Evolutionary conservation across 2,888 invertebrate genomes (phyloP).

Genomic region (Oscheius onirici): DNA sequence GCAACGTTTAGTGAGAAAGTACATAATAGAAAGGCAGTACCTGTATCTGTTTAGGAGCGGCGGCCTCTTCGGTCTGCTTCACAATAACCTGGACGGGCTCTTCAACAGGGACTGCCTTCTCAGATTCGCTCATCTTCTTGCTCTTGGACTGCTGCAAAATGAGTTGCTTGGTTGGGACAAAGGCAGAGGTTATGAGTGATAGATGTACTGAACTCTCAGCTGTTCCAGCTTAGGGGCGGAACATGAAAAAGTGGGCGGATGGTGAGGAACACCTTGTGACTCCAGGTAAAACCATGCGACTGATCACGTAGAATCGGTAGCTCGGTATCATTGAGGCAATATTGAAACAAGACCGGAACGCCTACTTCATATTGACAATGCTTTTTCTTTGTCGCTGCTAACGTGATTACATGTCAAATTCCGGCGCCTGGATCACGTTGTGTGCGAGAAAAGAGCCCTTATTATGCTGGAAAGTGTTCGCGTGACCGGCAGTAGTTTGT

Average conservation of each 20-base stretch:
- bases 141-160: slow-evolving; percentile 13
- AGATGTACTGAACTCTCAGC: slow-evolving; percentile 25
- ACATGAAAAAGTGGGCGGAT: slow-evolving; percentile 14
- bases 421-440: slow-evolving; percentile 8
- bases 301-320: slow-evolving; percentile 23
- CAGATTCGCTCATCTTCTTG: slow-evolving; percentile 23
- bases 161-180: neutral
- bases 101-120: slow-evolving; percentile 1
- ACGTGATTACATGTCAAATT: slow-evolving; percentile 6
- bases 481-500: neutral
- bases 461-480: slow-evolving; percentile 3
- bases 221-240: slow-evolving; percentile 24
- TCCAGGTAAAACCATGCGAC: slow-evolving; percentile 23
- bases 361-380: slow-evolving; percentile 15
- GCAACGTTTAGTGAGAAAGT: neutral
- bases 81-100: slow-evolving; percentile 9
- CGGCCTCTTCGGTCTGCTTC: neutral
- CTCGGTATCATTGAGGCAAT: slow-evolving; percentile 21
- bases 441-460: neutral
- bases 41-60: neutral
- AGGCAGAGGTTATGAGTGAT: neutral
- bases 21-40: neutral
- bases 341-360: slow-evolving; percentile 28
- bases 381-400: slow-evolving; percentile 16
- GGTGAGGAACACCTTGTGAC: slow-evolving; percentile 5